Evolutionary conservation across 2,888 invertebrate species (phyloP).

Genomic region (Andrena bucephala): DNA sequence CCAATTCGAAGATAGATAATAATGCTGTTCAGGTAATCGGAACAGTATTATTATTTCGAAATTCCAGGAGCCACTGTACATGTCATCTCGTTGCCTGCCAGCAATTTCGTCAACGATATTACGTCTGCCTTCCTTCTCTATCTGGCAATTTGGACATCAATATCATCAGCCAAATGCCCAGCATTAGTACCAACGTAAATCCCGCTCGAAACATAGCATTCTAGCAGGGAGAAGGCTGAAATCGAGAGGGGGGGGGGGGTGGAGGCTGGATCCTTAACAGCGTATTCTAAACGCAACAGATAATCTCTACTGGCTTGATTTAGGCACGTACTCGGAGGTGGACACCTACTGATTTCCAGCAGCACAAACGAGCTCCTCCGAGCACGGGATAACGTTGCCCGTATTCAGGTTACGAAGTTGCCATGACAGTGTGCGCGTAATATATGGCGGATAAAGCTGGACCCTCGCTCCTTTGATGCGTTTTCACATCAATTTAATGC

Average conservation of each 20-base stretch:
- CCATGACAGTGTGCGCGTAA: slow-evolving; percentile 18
- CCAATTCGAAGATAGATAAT: no score
- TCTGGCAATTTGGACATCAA: background rate
- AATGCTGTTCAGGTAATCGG: no score
- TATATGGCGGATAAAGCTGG: slow-evolving; percentile 24
- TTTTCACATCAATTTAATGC: slow-evolving; percentile 21
- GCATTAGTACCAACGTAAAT: slow-evolving; percentile 6
- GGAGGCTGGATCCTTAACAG: slow-evolving; percentile 9
- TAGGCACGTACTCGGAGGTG: slow-evolving; percentile 53
- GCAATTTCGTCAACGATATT: no score
- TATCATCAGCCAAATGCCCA: slow-evolving; percentile 8
- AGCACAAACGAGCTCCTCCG: slow-evolving; percentile 43
- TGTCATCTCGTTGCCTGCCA: no score
- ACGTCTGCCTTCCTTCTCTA: background rate
- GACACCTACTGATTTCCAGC: slow-evolving; percentile 31
- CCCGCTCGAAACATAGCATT: slow-evolving; percentile 17
- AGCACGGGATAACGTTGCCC: slow-evolving; percentile 45
- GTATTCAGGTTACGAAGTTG: slow-evolving; percentile 53
- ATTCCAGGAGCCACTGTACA: no score
- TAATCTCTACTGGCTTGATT: slow-evolving; percentile 48
- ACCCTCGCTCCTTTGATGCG: slow-evolving; percentile 33
- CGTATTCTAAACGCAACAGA: slow-evolving; percentile 39
- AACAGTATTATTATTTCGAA: no score
- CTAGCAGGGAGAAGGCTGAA: slow-evolving; percentile 1
- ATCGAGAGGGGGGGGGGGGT: background rate